Evolutionary conservation across 2,113 vertebrate species (phyloP), one percentile per base, ranked within the genome.

Genomic region (Lates calcarifer): DNA sequence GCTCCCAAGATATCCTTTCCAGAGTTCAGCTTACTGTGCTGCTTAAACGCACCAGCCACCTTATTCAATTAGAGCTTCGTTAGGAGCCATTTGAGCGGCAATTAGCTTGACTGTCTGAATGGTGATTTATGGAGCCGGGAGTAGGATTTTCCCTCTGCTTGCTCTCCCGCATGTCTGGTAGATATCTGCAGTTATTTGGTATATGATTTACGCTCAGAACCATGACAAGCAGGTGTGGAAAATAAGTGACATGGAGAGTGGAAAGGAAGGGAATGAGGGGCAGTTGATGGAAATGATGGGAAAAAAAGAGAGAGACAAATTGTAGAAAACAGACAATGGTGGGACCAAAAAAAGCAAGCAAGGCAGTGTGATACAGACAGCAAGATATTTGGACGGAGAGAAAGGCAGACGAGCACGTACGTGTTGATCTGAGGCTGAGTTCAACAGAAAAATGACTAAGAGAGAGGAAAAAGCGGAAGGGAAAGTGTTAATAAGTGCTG

Each of bases 31-130:
- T 71, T 28, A 45, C 69, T 69, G 74, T 33, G 6, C 70, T 84
- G 77, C 81, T 84, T 79, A 79, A 91, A 86, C 26, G 83, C 79
- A 78, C 78, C 84, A 82, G 70, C 60, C 90, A 89, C 87, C 84
- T 79, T 82, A 79, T 83, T 90, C 90, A 91, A 89, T 93, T 87
- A 89, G 86, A 77, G 61, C 89, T 80, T 87, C 53, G 74, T 88
- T 91, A 74, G 77, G 79, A 84, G 70, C 76, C 77, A 83, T 86
- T 85, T 79, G 76, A 89, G 63, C 69, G 12, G 77, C 83, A 90
- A 91, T 92, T 88, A 90, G 72, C 88, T 83, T 90, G 90, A 90
- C 89, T 90, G 87, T 90, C 83, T 85, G 69, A 82, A 85, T 73
- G 4, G 85, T 91, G 93, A 93, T 93, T 93, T 91, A 92, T 91